Base-by-base conservation (phyloP, 2,797 vertebrate genomes). In the Gadopsis bispinosus region DNA sequence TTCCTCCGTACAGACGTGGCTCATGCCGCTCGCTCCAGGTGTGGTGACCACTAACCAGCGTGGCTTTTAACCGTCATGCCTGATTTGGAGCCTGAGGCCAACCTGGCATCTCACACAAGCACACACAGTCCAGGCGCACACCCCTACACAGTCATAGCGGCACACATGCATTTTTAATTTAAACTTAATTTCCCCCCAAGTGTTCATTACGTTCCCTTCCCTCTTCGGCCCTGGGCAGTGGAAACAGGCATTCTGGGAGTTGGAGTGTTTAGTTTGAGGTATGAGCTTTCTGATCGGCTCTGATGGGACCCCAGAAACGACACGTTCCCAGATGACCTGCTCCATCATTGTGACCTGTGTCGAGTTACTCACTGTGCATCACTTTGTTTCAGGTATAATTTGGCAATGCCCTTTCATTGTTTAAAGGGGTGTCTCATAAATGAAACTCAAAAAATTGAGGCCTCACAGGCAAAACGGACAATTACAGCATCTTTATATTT, bases 191-290 rank as follows among this genome's bases (percentile, higher is more conserved):
- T 70, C 81, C 74, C 61, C 31, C 73, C 14, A 72, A 84, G 55
- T 80, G 74, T 89, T 86, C 80, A 47, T 88, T 77, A 77, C 66
- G 58, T 39, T 22, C 22, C 79, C 77, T 64, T 65, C 51, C 37
- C 13, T 60, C 45, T 62, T 39, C 43, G 39, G 69, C 47, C 50
- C 33, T 71, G 65, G 31, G 12, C 20, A 7, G 50, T 76, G 64
- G 66, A 85, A 84, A 79, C 26, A 1, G 69, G 86, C 75, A 91
- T 91, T 89, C 55, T 93, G 88, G 90, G 86, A 91, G 81, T 82
- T 89, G 48, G 63, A 84, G 85, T 87, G 14, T 80, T 77, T 69
- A 39, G 66, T 69, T 83, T 76, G 85, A 73, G 61, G 61, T 73
- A 29, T 19, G 29, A 50, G 66, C 53, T 69, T 14, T 50, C 14